phyloP scores from a whole-genome alignment of 2,113 vertebrate genomes.

The Muscicapa adusta region DNA sequence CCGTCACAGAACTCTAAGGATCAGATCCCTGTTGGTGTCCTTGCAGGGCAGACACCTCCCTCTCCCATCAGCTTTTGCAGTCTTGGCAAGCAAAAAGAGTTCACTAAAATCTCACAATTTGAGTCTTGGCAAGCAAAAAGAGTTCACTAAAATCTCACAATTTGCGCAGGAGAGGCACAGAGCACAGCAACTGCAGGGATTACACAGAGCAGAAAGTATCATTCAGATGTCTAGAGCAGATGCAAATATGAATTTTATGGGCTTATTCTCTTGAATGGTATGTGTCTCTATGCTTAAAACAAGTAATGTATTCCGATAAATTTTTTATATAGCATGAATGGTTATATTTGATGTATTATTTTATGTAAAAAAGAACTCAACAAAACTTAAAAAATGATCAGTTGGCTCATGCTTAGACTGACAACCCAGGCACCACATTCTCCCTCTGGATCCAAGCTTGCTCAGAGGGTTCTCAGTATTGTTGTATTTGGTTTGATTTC shows the following conservation, averaged over 20 bases:
- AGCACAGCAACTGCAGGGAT: neutral
- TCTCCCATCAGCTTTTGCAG: neutral
- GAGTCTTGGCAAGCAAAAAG: neutral
- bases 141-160: neutral
- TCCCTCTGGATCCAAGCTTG: neutral
- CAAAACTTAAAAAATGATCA: neutral
- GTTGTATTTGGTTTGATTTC: neutral
- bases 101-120: too few relatives aligned
- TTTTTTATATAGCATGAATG: neutral
- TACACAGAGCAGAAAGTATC: neutral
- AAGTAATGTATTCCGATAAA: neutral
- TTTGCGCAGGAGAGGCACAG: neutral
- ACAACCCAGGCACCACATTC: neutral
- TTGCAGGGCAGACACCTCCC: neutral
- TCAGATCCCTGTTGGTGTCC: neutral
- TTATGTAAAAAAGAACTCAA: neutral
- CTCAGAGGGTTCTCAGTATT: neutral
- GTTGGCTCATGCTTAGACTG: neutral
- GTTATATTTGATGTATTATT: neutral
- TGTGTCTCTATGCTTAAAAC: neutral
- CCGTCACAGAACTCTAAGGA: neutral
- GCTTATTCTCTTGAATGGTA: neutral
- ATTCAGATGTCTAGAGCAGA: neutral
- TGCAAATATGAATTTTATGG: neutral
- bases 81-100: neutral